Base-by-base conservation (phyloP, 35 echinoderm and acorn worm species). In the Apostichopus californicus region DNA sequence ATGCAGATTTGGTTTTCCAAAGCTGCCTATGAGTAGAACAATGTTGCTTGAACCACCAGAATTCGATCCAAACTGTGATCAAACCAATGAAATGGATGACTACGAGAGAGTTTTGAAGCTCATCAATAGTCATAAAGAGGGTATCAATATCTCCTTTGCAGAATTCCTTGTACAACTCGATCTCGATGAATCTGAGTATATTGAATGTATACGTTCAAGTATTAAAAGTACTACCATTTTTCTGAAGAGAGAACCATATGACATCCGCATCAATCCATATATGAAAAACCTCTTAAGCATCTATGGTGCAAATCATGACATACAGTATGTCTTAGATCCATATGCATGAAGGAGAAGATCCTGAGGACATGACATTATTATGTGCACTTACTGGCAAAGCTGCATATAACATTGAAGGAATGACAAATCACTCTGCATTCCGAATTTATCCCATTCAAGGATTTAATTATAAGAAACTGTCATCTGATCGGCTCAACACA, bases 261-360 rank as follows among this genome's bases (percentile, higher is more conserved):
- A 94, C 91, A 94, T 92, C n/a, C 52, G 90, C 46, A 78, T 87
- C 1, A 94, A 94, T 28, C 60, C 64, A 68, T 91, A 87, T 54
- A 94, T 90, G 87, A 90, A 90, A 75, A 90, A 90, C 65, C 59
- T 90, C 5, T 13, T 55, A 84, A 55, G 81, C 54, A 57, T 70
- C 56, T 94, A 87, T 90, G 80, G 90, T 55, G 93, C 93, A 10
- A 94, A 94, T 54, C 89, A 72, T 54, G 93, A 94, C 78, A 90
- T 90, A 25, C 87, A 90, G 9, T 72, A 17, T 46, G 34, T 90
- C 8, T 25, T 46, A 46, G 65, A 87, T 21, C 85, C 85, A 61
- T 87, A 87, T 87, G 85, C 85, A 23, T 90, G 6, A 11, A 10
- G 34, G 73, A 54, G 18, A 86, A 55, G 56, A 87, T 86, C 90